Evolutionary conservation across 2,113 vertebrate species (phyloP).

Genomic region (Chaenogobius annularis): DNA sequence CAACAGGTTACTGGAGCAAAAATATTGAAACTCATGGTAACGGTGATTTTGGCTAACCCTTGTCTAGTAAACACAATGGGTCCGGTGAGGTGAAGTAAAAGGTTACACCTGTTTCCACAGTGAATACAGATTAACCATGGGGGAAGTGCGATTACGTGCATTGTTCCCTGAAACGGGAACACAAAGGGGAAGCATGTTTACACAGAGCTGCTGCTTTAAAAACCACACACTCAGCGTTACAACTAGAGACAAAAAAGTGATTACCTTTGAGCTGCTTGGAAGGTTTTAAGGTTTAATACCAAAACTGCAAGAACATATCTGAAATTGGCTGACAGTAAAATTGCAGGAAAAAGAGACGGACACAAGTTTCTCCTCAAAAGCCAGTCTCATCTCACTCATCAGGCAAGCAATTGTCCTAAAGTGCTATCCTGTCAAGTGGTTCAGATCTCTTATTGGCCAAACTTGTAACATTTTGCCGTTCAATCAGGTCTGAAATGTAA

Average conservation of each 20-base stretch:
- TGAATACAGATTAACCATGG: slow-evolving; percentile 12
- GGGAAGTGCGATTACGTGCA: slow-evolving; percentile 8
- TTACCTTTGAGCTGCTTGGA: slow-evolving; percentile 15
- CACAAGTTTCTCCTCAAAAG: not conserved
- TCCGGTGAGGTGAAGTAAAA: slow-evolving; percentile 18
- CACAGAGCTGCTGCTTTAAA: not conserved
- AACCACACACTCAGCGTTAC: not conserved
- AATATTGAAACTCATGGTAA: not conserved
- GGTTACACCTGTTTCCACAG: slow-evolving; percentile 4
- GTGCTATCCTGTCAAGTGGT: not conserved
- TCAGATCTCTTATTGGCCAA: not conserved
- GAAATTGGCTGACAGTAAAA: not conserved
- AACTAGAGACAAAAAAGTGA: not conserved
- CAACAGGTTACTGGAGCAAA: not conserved
- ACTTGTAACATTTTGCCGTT: not conserved
- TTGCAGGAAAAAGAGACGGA: not conserved
- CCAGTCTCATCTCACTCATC: not conserved
- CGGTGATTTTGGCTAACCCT: slow-evolving; percentile 1
- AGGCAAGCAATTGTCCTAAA: not conserved
- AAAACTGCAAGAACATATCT: not conserved
- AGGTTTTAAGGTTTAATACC: not conserved
- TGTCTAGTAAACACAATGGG: not conserved
- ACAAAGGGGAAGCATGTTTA: slow-evolving; percentile 10
- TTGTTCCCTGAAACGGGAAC: not conserved
- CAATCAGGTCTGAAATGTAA: not conserved